Evolutionary conservation across 2,797 vertebrate genomes (phyloP).

Genomic region (Gymnoscopelus braueri): DNA sequence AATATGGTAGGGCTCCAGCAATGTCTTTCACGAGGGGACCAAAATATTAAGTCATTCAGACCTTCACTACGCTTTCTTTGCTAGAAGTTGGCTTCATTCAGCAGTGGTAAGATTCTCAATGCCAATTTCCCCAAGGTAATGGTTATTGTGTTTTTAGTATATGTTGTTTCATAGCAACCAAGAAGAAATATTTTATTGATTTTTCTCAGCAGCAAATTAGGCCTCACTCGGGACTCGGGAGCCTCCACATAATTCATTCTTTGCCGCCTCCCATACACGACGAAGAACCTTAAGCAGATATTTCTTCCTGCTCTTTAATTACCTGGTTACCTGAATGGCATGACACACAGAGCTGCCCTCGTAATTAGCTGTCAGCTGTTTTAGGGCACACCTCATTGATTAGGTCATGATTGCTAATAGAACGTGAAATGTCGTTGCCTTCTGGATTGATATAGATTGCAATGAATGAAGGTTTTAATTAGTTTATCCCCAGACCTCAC

Average conservation of each 20-base stretch:
- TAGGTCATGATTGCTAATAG: constrained; percentile 80
- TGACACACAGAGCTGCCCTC: constrained; percentile 57
- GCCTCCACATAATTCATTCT: constrained; percentile 64
- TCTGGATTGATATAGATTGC: constrained; percentile 62
- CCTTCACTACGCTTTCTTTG: constrained; percentile 45
- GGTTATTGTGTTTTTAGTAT: constrained; percentile 75
- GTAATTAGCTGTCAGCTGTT: constrained; percentile 84
- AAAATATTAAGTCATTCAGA: constrained; percentile 53
- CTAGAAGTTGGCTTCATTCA: constrained; percentile 27
- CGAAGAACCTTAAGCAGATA: constrained; percentile 68
- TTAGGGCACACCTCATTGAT: constrained; percentile 82
- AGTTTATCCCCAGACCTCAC: constrained; percentile 16
- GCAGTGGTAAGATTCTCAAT: constrained; percentile 54
- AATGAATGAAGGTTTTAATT: constrained; percentile 58
- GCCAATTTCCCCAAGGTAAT: constrained; percentile 69
- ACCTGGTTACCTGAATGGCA: constrained; percentile 78
- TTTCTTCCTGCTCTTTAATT: constrained; percentile 80
- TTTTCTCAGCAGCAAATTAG: constrained; percentile 78
- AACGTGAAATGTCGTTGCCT: constrained; percentile 72
- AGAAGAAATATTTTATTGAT: constrained; percentile 83
- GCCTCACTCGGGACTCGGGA: constrained; percentile 66
- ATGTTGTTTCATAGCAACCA: constrained; percentile 75
- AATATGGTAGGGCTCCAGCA: constrained; percentile 13
- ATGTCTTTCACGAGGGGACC: constrained; percentile 28
- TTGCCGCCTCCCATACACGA: constrained; percentile 53